A percentile compares a stretch with the other conserved stretches of the same genome.
These are phyloP conservation scores for Caenorhabditis virilis DNA, from an alignment of 2,888 invertebrate species.

Conservation along the genomic window DNA sequence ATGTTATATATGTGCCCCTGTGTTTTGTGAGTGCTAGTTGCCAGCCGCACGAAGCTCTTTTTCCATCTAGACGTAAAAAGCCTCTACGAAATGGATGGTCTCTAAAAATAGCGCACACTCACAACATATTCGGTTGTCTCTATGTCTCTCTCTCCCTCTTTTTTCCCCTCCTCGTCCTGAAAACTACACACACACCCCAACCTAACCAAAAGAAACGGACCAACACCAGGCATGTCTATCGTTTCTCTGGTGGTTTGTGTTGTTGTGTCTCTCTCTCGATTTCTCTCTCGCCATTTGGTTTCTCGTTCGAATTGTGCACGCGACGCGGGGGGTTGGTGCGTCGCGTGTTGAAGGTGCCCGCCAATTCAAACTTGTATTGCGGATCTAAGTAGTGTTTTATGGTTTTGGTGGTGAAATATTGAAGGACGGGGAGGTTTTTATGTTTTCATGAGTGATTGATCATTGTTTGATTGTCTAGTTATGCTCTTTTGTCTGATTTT, in stretches of 20 bases:
- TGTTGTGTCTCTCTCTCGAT: conserved; percentile 6
- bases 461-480: no score
- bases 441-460: conserved; percentile 1
- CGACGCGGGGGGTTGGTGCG: conserved; percentile 5
- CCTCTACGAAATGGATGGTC: no score
- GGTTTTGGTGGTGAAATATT: neutral
- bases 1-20: conserved; percentile 12
- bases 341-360: conserved; percentile 14
- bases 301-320: neutral
- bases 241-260: neutral
- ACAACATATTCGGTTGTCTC: no score
- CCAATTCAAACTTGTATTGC: conserved; percentile 22
- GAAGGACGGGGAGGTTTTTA: neutral
- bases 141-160: conserved; percentile 4
- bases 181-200: conserved; percentile 9
- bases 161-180: conserved; percentile 4
- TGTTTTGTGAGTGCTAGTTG: conserved; percentile 33
- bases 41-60: conserved; percentile 17
- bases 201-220: conserved; percentile 21
- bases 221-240: conserved; percentile 14
- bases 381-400: conserved; percentile 7
- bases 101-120: no score
- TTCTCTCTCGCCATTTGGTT: neutral
- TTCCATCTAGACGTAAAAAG: conserved; percentile 4
- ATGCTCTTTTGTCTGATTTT: no score